Percentiles rank a stretch among this genome's conserved stretches.
Evolutionary conservation across 2,797 vertebrate species (phyloP).

Genomic region (Bovichtus variegatus): DNA sequence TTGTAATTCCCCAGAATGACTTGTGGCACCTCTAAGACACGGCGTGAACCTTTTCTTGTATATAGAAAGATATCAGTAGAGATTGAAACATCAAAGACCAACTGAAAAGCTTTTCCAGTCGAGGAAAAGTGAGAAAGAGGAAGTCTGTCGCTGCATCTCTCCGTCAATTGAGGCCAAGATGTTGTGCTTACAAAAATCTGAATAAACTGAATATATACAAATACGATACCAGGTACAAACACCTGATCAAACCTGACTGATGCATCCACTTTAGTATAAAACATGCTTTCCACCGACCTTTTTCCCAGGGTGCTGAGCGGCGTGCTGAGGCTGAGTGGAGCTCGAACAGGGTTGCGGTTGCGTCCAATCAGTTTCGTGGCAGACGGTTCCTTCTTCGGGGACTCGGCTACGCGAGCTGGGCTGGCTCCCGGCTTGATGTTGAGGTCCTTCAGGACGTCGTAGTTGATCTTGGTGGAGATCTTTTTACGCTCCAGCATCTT

Average conservation of each 20-base stretch:
- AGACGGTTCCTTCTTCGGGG: slow-evolving; percentile 68
- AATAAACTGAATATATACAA: too few species aligned
- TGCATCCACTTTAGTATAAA: not conserved
- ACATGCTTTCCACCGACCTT: slow-evolving; percentile 82
- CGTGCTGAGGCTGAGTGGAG: slow-evolving; percentile 80
- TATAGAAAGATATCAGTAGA: too few species aligned
- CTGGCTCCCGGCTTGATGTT: slow-evolving; percentile 84
- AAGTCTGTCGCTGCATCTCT: not conserved
- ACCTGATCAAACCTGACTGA: not conserved
- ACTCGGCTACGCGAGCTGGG: slow-evolving; percentile 65
- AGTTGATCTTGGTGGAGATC: slow-evolving; percentile 98
- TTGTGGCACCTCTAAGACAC: too few species aligned
- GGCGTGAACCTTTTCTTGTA: too few species aligned
- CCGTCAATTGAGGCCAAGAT: not conserved
- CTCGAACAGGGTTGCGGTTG: slow-evolving; percentile 67
- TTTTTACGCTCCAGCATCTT: slow-evolving; percentile 98
- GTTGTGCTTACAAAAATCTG: not conserved
- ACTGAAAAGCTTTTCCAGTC: too few species aligned
- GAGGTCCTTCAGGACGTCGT: slow-evolving; percentile 94
- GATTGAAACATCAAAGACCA: too few species aligned
- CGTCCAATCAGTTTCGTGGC: slow-evolving; percentile 73
- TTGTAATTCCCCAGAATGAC: too few species aligned
- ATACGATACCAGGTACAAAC: too few species aligned
- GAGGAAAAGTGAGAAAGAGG: too few species aligned
- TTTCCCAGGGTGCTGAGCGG: slow-evolving; percentile 89